A percentile compares a stretch with the other conserved stretches of the same genome.
Evolutionary conservation across 2,888 invertebrate species (phyloP).

Genomic region (Ischnura elegans): DNA sequence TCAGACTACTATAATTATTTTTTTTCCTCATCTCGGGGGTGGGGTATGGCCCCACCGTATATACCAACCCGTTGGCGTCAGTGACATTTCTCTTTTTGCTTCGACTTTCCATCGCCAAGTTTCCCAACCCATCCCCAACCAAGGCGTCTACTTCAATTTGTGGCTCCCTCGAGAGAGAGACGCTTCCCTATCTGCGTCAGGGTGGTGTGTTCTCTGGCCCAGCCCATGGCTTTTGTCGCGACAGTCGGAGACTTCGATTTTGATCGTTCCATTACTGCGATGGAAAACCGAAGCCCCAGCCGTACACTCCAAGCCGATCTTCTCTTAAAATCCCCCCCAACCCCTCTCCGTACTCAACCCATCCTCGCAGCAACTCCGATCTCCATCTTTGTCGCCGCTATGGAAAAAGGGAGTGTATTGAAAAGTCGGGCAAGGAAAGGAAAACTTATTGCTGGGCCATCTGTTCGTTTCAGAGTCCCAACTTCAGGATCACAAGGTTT

Average conservation of each 20-base stretch:
- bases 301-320: neutral
- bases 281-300: neutral
- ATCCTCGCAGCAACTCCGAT: neutral
- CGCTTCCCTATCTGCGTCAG: neutral
- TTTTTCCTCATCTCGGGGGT: too few relatives aligned
- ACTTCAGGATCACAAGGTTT: neutral
- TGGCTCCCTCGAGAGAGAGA: slow-evolving; percentile 39
- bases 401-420: slow-evolving; percentile 34
- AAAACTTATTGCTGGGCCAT: slow-evolving; percentile 61
- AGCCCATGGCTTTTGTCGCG: slow-evolving; percentile 46
- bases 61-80: neutral
- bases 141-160: slow-evolving; percentile 51
- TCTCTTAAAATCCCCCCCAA: neutral
- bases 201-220: neutral
- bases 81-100: neutral
- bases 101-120: too few relatives aligned
- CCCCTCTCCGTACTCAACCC: neutral
- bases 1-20: too few relatives aligned
- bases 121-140: neutral
- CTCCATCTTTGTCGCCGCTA: slow-evolving; percentile 23
- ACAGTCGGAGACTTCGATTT: slow-evolving; percentile 43
- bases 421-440: slow-evolving; percentile 43
- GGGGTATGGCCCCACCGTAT: too few relatives aligned
- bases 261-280: slow-evolving; percentile 59
- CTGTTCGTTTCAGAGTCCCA: neutral